A percentile compares a stretch with the other conserved stretches of the same genome.
These are phyloP conservation scores for Drosophila tripunctata DNA, from an alignment of 2,888 invertebrate species.

Conservation along the genomic window DNA sequence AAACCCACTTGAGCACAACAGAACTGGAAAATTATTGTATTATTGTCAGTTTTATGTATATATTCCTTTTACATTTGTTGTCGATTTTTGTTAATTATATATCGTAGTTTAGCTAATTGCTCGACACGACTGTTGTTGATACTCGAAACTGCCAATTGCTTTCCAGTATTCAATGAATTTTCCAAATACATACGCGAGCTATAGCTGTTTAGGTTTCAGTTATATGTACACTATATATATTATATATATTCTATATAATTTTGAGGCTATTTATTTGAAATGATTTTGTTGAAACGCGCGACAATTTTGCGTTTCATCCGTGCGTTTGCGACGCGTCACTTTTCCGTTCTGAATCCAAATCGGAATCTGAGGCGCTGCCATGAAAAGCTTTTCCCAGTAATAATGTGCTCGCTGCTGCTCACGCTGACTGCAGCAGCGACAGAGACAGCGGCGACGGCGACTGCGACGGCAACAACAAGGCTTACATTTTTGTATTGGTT, in stretches of 20 bases:
- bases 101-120: conserved; percentile 14
- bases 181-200: conserved; percentile 47
- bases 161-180: too few species aligned
- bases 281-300: conserved; percentile 37
- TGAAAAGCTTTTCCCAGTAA: conserved; percentile 72
- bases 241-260: conserved; percentile 19
- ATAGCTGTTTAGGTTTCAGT: conserved; percentile 5
- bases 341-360: conserved; percentile 72
- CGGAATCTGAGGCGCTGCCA: conserved; percentile 49
- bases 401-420: conserved; percentile 35
- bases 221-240: conserved; percentile 22
- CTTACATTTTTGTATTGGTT: too few species aligned
- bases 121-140: too few species aligned
- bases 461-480: conserved; percentile 18
- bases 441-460: neutral
- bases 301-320: conserved; percentile 38
- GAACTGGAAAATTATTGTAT: neutral
- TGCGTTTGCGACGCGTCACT: conserved; percentile 68
- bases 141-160: too few species aligned
- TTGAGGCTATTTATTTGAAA: conserved; percentile 26
- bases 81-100: too few species aligned
- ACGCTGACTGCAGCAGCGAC: conserved; percentile 9
- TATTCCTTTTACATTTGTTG: conserved; percentile 16
- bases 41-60: neutral
- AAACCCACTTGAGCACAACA: conserved; percentile 13